Evolutionary conservation across 2,888 invertebrate genomes (phyloP), one percentile per base, ranked within the genome.

Genomic region (Volucella zonaria): DNA sequence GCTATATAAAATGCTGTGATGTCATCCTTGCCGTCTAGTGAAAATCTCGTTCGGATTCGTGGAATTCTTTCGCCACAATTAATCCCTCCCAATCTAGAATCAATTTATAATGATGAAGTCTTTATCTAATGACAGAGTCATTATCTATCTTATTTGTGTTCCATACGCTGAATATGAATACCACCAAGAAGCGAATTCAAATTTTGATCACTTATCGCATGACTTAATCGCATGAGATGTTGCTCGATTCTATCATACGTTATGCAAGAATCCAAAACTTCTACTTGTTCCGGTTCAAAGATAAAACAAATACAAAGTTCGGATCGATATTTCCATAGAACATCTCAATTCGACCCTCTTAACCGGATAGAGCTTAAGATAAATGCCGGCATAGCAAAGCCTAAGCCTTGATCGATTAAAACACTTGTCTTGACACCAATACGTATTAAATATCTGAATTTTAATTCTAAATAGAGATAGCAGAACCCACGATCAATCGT

Each of bases 311-410:
- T n/a, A 9, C 31, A 56, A 38, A 56, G 49, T 38, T 40, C 14
- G 49, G 18, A 1, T 18, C 18, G 1, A 49, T 64, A 51, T 64
- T 64, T 12, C 9, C 18, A 51, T 3, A 51, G 11, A 12, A 10
- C 8, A 38, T 10, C 14, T 64, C 15, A 38, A 40, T 11, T 1
- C 49, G 38, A 49, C 47, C 64, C 15, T 15, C 42, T 49, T 23
- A 31, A 10, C 31, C 75, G 75, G 67, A 67, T 42, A 52, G 8
- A 15, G 18, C 14, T 10, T 43, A 61, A 52, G 10, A 77, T 56
- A 70, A 43, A 70, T 31, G n/a, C 31, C 31, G 6, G 6, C 31
- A 31, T 31, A 31, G 64, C 71, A 51, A 45, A 51, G 9, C 15
- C 4, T 3, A n/a, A 11, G 12, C 71, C 71, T 78, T 58, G 56